Evolutionary conservation across 2,888 invertebrate species (phyloP), one percentile per base, ranked within the genome.

Genomic region (Rapana venosa): DNA sequence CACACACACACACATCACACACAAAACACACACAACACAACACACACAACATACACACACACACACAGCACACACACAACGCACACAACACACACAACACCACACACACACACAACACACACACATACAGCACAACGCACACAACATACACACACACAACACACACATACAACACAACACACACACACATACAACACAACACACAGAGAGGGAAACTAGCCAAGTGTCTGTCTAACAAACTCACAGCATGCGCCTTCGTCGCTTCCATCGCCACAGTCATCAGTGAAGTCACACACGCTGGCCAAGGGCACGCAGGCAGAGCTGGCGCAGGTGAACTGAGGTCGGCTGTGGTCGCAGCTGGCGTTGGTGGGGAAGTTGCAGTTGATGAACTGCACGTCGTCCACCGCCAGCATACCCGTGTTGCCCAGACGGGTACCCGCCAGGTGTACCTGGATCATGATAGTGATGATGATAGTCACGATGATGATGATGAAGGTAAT

Each of bases 221-320:
- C 8, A 5, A 47, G 4, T 47, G 8, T 47, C 47, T 47, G 47
- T 5, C 47, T 47, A 47, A 47, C 47, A 5, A 47, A 83, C 87
- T 90, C 90, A 94, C 94, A 83, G 83, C 94, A 94, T 6, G 87
- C 84, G 4, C 88, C 86, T 91, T 96, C 96, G 92, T 96, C 96
- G 90, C 94, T 94, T 81, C 93, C 92, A 91, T 96, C 96, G 4
- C 95, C 95, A 92, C 95, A 95, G 88, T 95, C 95, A 91, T 95
- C 94, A 35, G 93, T 93, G 91, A 94, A 95, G 91, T 95, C 95
- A 92, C 95, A 95, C 1, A 93, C 47, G 32, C 90, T 90, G 26
- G 91, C 90, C 61, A 89, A 79, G 35, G 92, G 91, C 1, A 95
- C 92, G 92, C 96, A 96, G 0, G 95, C 92, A 26, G 93, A 93